A percentile compares a stretch with the other conserved stretches of the same genome.
These are phyloP conservation scores for Philereme transversata DNA, from an alignment of 2,888 invertebrate species.

Conservation along the genomic window DNA sequence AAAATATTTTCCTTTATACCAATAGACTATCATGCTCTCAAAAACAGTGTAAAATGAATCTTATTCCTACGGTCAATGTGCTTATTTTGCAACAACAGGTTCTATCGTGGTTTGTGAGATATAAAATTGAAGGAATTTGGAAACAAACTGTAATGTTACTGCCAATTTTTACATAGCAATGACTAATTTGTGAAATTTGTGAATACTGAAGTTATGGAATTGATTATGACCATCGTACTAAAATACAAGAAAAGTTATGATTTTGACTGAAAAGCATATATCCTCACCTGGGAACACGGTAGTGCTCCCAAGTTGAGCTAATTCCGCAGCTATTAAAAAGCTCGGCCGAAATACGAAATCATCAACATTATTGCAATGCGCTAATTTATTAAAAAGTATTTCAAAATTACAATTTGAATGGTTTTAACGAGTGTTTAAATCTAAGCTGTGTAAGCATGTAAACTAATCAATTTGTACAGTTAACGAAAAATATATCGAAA, in stretches of 20 bases:
- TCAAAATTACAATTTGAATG: conserved; percentile 15
- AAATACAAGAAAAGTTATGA: conserved; percentile 22
- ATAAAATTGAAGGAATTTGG: conserved; percentile 12
- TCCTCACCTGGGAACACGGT: background rate
- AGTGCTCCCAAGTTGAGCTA: conserved; percentile 3
- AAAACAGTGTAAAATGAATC: conserved; percentile 43
- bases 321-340: conserved; percentile 28
- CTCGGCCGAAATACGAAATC: conserved; percentile 24
- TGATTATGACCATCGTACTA: conserved; percentile 17
- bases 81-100: conserved; percentile 38
- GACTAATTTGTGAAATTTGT: conserved; percentile 8
- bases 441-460: conserved; percentile 72
- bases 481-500: conserved; percentile 37
- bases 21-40: conserved; percentile 61
- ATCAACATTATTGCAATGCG: conserved; percentile 34
- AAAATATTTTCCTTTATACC: conserved; percentile 44
- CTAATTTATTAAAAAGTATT: conserved; percentile 32
- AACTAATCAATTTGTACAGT: conserved; percentile 41
- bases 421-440: conserved; percentile 40
- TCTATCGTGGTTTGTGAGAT: conserved; percentile 24
- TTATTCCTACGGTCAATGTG: conserved; percentile 36
- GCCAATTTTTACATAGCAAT: conserved; percentile 30
- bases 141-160: conserved; percentile 14
- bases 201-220: conserved; percentile 1
- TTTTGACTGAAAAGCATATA: conserved; percentile 23